A percentile compares a stretch with the other conserved stretches of the same genome.
These are phyloP conservation scores for Halesus radiatus DNA, from an alignment of 1,140 invertebrate genomes.

Conservation along the genomic window DNA sequence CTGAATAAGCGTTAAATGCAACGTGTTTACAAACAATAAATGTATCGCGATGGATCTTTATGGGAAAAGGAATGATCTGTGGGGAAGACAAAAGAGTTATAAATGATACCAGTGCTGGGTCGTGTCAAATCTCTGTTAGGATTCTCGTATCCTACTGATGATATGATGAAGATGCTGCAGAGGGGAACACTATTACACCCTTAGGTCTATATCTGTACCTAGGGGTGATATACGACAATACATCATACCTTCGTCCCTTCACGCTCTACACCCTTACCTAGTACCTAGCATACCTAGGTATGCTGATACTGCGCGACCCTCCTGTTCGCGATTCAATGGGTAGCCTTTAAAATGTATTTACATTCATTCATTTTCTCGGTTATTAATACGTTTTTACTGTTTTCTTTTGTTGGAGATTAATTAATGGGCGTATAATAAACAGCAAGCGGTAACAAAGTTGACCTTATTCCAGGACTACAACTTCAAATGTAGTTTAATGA, in stretches of 20 bases:
- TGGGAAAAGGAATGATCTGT: slow-evolving; percentile 46
- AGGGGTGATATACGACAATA: slow-evolving; percentile 11
- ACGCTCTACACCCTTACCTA: background rate
- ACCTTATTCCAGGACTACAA: no score
- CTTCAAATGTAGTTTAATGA: no score
- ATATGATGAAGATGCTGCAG: slow-evolving; percentile 23
- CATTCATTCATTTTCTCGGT: slow-evolving; percentile 8
- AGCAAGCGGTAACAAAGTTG: background rate
- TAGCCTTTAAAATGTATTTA: slow-evolving; percentile 27
- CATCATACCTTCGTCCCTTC: slow-evolving; percentile 7
- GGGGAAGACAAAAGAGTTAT: slow-evolving; percentile 52
- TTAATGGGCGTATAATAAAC: slow-evolving; percentile 32
- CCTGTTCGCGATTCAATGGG: background rate
- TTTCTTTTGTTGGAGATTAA: slow-evolving; percentile 26
- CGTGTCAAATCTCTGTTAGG: slow-evolving; percentile 52
- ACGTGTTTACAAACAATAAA: slow-evolving; percentile 49
- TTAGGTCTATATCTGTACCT: background rate
- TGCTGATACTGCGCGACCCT: background rate
- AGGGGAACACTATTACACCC: background rate
- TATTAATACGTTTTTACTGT: slow-evolving; percentile 24
- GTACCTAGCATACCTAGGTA: background rate
- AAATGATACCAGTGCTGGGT: slow-evolving; percentile 48
- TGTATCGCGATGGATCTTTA: slow-evolving; percentile 23
- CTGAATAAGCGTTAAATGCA: slow-evolving; percentile 39
- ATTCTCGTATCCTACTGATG: slow-evolving; percentile 6